Conservation (phyloP, 2,888 invertebrate species). For the Acleris cristana region DNA sequence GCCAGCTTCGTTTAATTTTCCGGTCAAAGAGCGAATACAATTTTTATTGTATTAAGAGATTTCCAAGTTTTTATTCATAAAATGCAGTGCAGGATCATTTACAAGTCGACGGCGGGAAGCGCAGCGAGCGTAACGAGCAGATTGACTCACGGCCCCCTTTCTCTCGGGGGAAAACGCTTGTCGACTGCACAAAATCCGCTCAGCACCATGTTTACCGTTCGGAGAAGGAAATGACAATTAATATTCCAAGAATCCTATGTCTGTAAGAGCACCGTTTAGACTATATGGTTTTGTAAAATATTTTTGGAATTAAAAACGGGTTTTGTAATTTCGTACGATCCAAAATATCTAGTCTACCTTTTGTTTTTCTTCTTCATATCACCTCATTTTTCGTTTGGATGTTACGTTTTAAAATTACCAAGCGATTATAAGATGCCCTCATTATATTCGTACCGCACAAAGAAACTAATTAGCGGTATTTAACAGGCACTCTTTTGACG, state of each 20-base stretch:
- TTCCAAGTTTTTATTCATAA: slow-evolving; percentile 40
- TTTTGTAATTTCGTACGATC: not conserved
- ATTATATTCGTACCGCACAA: slow-evolving; percentile 10
- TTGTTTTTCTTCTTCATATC: not conserved
- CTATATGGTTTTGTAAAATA: not conserved
- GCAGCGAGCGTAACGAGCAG: slow-evolving; percentile 53
- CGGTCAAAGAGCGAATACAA: slow-evolving; percentile 44
- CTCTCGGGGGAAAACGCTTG: slow-evolving; percentile 55
- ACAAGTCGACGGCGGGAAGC: slow-evolving; percentile 48
- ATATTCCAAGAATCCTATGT: slow-evolving; percentile 32
- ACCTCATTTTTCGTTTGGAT: not conserved
- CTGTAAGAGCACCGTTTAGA: slow-evolving; percentile 14
- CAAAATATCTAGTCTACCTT: not conserved
- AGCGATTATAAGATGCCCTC: not conserved
- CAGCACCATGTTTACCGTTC: slow-evolving; percentile 43
- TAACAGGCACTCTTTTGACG: slow-evolving; percentile 7
- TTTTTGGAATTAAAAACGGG: not conserved
- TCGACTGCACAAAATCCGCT: slow-evolving; percentile 31
- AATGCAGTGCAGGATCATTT: slow-evolving; percentile 47
- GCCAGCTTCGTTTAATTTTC: slow-evolving; percentile 48
- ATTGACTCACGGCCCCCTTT: slow-evolving; percentile 54
- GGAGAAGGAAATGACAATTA: slow-evolving; percentile 37
- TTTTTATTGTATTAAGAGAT: slow-evolving; percentile 42
- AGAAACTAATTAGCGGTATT: slow-evolving; percentile 13
- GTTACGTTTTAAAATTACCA: too few relatives aligned